phyloP scores from a whole-genome alignment of 2,113 vertebrate species.

The Notiomystis cincta region DNA sequence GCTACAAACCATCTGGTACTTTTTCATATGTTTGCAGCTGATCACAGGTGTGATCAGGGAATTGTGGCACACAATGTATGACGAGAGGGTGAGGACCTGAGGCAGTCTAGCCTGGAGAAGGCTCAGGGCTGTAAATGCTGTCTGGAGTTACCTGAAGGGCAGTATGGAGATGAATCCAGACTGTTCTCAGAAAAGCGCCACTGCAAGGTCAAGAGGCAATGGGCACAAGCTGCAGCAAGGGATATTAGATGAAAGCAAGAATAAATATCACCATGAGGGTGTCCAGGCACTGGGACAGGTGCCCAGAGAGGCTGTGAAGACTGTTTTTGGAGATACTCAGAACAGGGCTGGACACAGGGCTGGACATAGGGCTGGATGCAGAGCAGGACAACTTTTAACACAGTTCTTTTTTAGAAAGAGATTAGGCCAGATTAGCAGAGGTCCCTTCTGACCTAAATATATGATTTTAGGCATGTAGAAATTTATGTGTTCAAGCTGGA shows the following conservation, averaged over 20 bases:
- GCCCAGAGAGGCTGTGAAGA: neutral
- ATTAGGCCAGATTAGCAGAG: neutral
- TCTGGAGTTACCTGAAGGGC: neutral
- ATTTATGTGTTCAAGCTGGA: neutral
- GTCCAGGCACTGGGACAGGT: neutral
- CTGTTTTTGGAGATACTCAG: neutral
- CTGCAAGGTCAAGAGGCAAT: neutral
- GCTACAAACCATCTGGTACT: neutral
- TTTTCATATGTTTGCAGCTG: neutral
- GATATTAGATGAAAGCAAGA: neutral
- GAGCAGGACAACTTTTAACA: neutral
- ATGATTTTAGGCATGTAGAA: neutral
- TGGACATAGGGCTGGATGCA: too few species aligned
- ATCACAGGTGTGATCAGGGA: neutral
- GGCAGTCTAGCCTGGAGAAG: neutral
- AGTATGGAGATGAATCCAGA: neutral
- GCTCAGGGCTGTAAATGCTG: neutral
- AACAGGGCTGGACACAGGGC: neutral
- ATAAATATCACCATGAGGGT: neutral
- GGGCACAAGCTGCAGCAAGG: neutral
- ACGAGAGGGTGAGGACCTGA: neutral
- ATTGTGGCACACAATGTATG: too few species aligned
- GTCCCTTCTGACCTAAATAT: neutral
- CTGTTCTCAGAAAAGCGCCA: neutral
- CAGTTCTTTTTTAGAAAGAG: neutral